Evolutionary conservation across 2,113 vertebrate genomes (phyloP).

Genomic region (Protobothrops flavoviridis): DNA sequence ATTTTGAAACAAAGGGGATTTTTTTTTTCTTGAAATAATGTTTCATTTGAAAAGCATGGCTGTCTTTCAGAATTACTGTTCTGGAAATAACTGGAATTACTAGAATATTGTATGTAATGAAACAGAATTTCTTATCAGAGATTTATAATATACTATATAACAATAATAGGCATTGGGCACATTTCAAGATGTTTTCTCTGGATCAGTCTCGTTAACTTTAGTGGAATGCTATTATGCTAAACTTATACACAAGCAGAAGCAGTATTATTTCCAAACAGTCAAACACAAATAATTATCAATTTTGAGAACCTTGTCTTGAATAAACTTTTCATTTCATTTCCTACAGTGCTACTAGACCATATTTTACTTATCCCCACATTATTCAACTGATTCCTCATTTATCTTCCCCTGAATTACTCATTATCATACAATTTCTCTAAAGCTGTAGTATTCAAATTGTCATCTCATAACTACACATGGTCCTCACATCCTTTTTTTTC

Average conservation of each 20-base stretch:
- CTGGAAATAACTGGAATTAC: slow-evolving; percentile 14
- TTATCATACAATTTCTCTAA: background rate
- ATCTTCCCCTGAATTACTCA: background rate
- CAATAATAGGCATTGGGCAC: background rate
- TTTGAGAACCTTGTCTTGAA: background rate
- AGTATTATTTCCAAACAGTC: slow-evolving; percentile 3
- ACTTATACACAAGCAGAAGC: background rate
- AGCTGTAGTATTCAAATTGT: background rate
- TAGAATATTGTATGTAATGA: background rate
- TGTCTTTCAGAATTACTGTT: background rate
- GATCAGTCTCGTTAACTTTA: background rate
- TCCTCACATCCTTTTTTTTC: background rate
- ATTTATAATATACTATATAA: slow-evolving; percentile 11
- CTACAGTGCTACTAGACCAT: background rate
- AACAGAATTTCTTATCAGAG: background rate
- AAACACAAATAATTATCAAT: background rate
- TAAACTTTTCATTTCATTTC: background rate
- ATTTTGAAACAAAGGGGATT: slow-evolving; percentile 9
- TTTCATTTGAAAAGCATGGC: background rate
- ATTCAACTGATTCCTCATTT: background rate
- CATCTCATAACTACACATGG: background rate
- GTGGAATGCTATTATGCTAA: background rate
- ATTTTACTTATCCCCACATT: background rate
- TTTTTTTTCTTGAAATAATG: background rate
- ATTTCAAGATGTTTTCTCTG: background rate